Conservation (phyloP, 2,797 vertebrate genomes). For the Hippopotamyrus pictus region DNA sequence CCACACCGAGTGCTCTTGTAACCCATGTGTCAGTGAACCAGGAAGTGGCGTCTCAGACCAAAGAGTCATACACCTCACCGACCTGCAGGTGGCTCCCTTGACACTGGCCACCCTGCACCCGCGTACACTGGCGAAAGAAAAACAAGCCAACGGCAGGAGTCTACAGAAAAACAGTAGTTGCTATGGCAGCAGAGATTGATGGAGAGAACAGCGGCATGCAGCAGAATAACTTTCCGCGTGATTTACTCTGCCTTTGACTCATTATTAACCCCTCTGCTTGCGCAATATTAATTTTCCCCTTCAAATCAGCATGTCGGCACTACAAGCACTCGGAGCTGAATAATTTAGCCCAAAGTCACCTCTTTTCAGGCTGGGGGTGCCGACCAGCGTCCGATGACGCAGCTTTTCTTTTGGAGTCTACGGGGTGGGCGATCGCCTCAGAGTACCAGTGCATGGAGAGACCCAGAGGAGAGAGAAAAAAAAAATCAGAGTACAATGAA, state of each 20-base stretch:
- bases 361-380: neutral
- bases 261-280: neutral
- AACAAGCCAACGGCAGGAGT: neutral
- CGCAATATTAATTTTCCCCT: neutral
- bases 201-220: neutral
- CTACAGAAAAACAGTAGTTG: neutral
- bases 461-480: neutral
- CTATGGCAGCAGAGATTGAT: constrained; percentile 18
- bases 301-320: neutral
- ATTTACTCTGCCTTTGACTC: constrained; percentile 16
- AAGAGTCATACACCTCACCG: neutral
- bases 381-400: too few relatives aligned
- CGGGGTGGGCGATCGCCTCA: neutral
- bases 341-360: neutral
- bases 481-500: neutral
- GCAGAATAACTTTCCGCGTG: constrained; percentile 9
- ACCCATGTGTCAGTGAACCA: neutral
- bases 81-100: neutral
- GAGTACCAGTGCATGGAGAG: neutral
- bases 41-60: neutral
- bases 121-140: neutral
- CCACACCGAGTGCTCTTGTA: too few relatives aligned
- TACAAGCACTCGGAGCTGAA: neutral
- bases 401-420: neutral
- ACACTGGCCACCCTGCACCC: neutral